phyloP scores from a whole-genome alignment of 1,140 invertebrate species.

The Drosophila bifasciata region DNA sequence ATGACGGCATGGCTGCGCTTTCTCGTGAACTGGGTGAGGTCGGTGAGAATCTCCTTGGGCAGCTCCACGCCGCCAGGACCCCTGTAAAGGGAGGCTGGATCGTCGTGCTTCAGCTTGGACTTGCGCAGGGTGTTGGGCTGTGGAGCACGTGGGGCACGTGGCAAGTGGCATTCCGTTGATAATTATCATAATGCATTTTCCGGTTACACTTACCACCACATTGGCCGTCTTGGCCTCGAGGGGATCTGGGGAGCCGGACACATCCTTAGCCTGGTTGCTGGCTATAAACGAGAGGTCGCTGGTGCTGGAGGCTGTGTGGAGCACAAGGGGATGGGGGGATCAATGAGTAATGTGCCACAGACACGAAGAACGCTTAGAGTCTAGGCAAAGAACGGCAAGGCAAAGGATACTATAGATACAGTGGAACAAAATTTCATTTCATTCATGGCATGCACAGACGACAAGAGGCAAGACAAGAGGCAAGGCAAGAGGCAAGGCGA shows the following conservation, averaged over 20 bases:
- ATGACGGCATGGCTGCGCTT: conserved; percentile 92
- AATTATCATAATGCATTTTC: background rate
- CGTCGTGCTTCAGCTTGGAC: conserved; percentile 80
- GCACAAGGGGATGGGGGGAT: background rate
- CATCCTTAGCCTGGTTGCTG: conserved; percentile 72
- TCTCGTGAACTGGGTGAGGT: conserved; percentile 89
- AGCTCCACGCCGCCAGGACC: conserved; percentile 85
- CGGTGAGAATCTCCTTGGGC: conserved; percentile 87
- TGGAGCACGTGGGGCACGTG: background rate
- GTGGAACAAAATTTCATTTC: conserved; percentile 25
- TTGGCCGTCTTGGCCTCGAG: conserved; percentile 64
- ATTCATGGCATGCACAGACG: conserved; percentile 33
- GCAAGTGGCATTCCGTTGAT: background rate
- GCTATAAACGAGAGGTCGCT: conserved; percentile 81
- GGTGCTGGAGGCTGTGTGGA: conserved; percentile 75
- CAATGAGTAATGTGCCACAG: background rate
- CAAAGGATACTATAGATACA: too few relatives aligned
- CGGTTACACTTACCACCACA: conserved; percentile 62
- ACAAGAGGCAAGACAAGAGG: conserved; percentile 4
- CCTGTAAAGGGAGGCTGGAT: conserved; percentile 83
- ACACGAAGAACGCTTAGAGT: conserved; percentile 5
- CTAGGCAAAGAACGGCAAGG: conserved; percentile 29
- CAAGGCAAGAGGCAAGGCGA: background rate
- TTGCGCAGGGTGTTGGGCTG: conserved; percentile 79
- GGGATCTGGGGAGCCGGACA: conserved; percentile 78